These are phyloP conservation scores for Apolygus lucorum DNA, from an alignment of 1,140 invertebrate genomes.

Conservation along the genomic window DNA sequence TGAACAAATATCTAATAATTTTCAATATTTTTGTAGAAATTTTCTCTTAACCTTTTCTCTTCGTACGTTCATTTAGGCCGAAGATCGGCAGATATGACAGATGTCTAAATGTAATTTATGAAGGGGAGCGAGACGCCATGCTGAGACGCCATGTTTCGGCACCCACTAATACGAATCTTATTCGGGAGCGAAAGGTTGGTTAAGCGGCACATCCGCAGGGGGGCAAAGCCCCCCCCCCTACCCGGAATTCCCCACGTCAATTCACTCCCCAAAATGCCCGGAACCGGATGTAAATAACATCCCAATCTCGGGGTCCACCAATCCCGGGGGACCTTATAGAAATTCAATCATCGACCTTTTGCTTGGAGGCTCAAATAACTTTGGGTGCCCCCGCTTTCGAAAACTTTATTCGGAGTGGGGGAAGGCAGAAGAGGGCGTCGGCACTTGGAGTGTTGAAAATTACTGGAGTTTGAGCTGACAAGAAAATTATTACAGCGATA, in stretches of 20 bases:
- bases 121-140: background rate
- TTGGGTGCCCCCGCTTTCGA: background rate
- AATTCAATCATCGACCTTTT: constrained; percentile 17
- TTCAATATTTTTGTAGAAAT: too few relatives aligned
- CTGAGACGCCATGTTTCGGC: constrained; percentile 1
- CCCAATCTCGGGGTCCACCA: constrained; percentile 14
- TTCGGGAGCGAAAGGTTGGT: background rate
- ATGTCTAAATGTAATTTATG: constrained; percentile 13
- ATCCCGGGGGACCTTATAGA: constrained; percentile 14
- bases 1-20: too few relatives aligned
- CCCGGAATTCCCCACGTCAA: background rate
- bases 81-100: background rate
- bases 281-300: constrained; percentile 24
- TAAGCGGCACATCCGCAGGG: background rate
- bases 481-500: background rate
- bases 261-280: constrained; percentile 12
- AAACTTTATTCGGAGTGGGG: background rate
- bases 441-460: background rate
- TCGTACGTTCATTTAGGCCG: too few relatives aligned
- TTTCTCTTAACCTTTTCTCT: too few relatives aligned
- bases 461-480: background rate
- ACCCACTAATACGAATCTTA: constrained; percentile 1
- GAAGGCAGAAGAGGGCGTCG: background rate
- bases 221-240: background rate
- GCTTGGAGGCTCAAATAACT: background rate